Base-by-base conservation (phyloP, 1,140 invertebrate genomes). In the Zophobas atratus region DNA sequence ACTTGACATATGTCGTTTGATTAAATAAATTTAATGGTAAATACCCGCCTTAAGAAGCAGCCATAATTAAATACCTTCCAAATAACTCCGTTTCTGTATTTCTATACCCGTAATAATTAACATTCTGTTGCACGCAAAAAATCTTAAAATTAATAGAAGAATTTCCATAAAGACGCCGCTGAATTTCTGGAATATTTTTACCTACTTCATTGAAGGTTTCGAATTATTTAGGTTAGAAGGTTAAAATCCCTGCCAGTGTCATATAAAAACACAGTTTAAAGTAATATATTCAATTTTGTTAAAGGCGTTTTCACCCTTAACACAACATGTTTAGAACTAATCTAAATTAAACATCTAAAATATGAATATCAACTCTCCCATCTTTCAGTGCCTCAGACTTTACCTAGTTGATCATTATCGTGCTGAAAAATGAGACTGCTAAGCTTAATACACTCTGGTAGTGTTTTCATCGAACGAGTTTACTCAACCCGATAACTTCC, bases 391-490 rank as follows among this genome's bases (percentile, higher is more conserved):
- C 6, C 49, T 51, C 49, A 2, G 49, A 2, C 6, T 51, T n/a
- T 51, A 51, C 49, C 3, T 51, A 51, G 6, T 51, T 2, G 49
- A 51, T 63, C n/a, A 63, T 39, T 56, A 63, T 63, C 57, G 57
- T 63, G 32, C 57, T 34, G 35, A 63, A 63, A 63, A 63, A 63
- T 63, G 57, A 34, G 39, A 43, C 33, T 20, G 57, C 32, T 20
- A 33, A 63, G 6, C 57, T 56, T 6, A 56, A 4, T 56, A 33
- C 57, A 6, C 2, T 33, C n/a, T 20, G 49, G 2, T 51, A 20
- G 20, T 46, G 3, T 46, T 8, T 46, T 46, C 43, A 46, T 20
- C 20, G 20, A 20, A 20, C 20, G 20, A 20, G 20, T 20, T 20
- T 20, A 20, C 20, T 20, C 20, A 20, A 20, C 20, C 20, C 20